A percentile compares a stretch with the other conserved stretches of the same genome.
These are phyloP conservation scores for Electrona antarctica DNA, from an alignment of 2,113 vertebrate genomes.

Conservation along the genomic window DNA sequence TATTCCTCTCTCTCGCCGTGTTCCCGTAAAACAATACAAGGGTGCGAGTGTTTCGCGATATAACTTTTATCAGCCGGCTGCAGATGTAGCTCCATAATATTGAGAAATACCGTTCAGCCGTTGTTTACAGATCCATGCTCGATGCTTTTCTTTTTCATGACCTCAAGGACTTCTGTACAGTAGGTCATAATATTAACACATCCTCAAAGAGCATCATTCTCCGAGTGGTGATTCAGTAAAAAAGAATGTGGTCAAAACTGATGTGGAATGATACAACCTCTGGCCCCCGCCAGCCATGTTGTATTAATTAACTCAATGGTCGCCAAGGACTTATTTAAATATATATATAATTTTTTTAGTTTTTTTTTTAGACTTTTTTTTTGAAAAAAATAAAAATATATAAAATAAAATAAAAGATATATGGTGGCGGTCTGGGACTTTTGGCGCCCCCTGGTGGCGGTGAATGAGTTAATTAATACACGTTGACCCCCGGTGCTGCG, in stretches of 20 bases:
- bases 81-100: slow-evolving; percentile 19
- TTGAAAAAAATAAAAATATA: too few relatives aligned
- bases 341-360: too few relatives aligned
- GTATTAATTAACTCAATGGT: too few relatives aligned
- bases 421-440: too few relatives aligned
- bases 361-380: too few relatives aligned
- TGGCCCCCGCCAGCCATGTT: slow-evolving; percentile 40
- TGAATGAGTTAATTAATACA: background rate
- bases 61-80: slow-evolving; percentile 26
- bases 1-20: background rate
- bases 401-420: too few relatives aligned
- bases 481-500: slow-evolving; percentile 43
- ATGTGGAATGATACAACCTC: slow-evolving; percentile 40
- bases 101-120: slow-evolving; percentile 12
- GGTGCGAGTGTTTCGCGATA: background rate
- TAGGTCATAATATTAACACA: slow-evolving; percentile 29
- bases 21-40: background rate
- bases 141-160: slow-evolving; percentile 29
- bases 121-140: slow-evolving; percentile 13
- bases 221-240: slow-evolving; percentile 23
- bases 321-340: too few relatives aligned
- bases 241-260: slow-evolving; percentile 20
- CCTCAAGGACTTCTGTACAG: slow-evolving; percentile 16
- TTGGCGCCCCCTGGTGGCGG: too few relatives aligned
- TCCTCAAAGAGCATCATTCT: slow-evolving; percentile 38